Conservation (phyloP, 1,140 invertebrate genomes). For the Druon quercuslanigerum region DNA sequence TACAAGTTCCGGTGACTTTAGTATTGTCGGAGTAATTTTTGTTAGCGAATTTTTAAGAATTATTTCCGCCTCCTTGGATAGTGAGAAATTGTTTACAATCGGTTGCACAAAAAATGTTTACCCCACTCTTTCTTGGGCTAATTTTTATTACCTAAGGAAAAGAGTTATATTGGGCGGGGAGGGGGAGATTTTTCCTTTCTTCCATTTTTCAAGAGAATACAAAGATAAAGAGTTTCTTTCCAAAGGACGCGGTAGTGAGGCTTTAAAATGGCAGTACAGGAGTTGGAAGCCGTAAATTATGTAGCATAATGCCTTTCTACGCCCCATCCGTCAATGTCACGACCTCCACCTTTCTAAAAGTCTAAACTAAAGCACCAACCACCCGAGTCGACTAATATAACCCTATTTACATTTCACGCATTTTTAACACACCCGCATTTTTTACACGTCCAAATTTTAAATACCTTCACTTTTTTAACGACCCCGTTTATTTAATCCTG, state of each 20-base stretch:
- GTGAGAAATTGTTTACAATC: too few species aligned
- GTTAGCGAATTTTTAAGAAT: too few species aligned
- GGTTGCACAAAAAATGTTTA: too few species aligned
- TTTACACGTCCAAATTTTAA: not conserved
- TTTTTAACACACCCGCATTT: slow-evolving; percentile 53
- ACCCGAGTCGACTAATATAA: slow-evolving; percentile 51
- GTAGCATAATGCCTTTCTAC: slow-evolving; percentile 65
- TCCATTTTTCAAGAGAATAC: slow-evolving; percentile 57
- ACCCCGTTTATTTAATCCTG: not conserved
- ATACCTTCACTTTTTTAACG: not conserved
- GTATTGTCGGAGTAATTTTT: too few species aligned
- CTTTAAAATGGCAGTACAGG: slow-evolving; percentile 25
- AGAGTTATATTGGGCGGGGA: not conserved
- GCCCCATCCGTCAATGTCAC: slow-evolving; percentile 71
- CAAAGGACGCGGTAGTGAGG: slow-evolving; percentile 30
- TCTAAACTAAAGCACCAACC: slow-evolving; percentile 47
- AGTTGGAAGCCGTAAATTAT: slow-evolving; percentile 64
- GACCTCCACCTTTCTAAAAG: slow-evolving; percentile 44
- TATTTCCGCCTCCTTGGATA: too few species aligned
- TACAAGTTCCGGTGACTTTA: too few species aligned
- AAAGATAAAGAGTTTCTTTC: slow-evolving; percentile 49
- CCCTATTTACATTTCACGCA: slow-evolving; percentile 51
- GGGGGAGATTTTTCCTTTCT: slow-evolving; percentile 42
- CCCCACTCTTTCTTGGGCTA: not conserved
- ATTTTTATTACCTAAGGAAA: not conserved